Evolutionary conservation across 2,888 invertebrate genomes (phyloP), one percentile per base, ranked within the genome.

Genomic region (Netelia melanura): DNA sequence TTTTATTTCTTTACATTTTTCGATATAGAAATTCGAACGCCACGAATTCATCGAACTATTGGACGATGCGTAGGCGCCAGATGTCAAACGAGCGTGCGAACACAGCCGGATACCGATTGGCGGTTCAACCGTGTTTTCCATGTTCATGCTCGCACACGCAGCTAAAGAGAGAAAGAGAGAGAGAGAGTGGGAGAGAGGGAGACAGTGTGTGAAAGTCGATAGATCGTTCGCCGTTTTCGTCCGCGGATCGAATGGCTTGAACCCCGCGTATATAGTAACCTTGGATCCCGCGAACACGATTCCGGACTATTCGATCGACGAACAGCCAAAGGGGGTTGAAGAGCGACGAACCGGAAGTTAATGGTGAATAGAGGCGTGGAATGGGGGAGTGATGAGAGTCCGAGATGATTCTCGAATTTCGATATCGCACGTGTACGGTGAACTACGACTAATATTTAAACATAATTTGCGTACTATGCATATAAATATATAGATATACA

Each of bases 61-160:
- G 17, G 61, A 44, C 43, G 54, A 67, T 23, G 44, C 14, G 72
- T 48, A 78, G 74, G 78, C 84, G 81, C 81, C 84, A 81, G 74
- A 81, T 81, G 78, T 81, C 84, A 81, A 84, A 84, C 78, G 78
- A 81, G 77, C 64, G 74, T 71, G 81, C 68, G 61, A 38, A 71
- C 43, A 71, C 84, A 62, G 58, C 72, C 72, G 81, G 68, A 75
- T 78, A 70, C 74, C 77, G 78, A 84, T 84, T 81, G 84, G 74
- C 70, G 81, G 78, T 77, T 84, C 84, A 81, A 84, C 81, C 84
- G 75, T 84, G 70, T 78, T 84, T 84, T 84, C 84, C 84, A 78
- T 77, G 78, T 78, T 78, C 77, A 70, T 81, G 84, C 77, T 70
- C 6, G 5, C 6, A 38, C 38, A 38, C 6, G 38, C 38, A 38